A percentile compares a stretch with the other conserved stretches of the same genome.
phyloP scores from a whole-genome alignment of 2,113 vertebrate genomes.

The Triplophysa siluroides region DNA sequence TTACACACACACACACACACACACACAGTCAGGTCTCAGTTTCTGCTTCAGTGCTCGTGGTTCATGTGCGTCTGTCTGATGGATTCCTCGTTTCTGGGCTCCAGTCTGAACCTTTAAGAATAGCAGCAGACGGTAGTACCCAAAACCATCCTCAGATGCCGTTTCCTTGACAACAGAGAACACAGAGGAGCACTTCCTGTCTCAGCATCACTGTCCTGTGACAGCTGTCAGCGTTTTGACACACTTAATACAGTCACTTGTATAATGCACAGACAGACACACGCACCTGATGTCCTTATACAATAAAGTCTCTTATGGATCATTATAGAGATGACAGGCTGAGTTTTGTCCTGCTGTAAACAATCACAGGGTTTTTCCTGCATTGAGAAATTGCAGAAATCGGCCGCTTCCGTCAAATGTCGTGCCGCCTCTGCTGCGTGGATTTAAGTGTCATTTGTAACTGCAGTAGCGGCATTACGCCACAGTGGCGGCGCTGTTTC shows the following conservation, averaged over 20 bases:
- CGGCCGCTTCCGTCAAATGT: no score
- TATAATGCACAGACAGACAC: constrained; percentile 40
- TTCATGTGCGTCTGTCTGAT: constrained; percentile 28
- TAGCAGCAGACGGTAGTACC: constrained; percentile 9
- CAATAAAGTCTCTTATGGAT: constrained; percentile 42
- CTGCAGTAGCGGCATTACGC: no score
- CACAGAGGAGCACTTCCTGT: neutral
- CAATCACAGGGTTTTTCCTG: no score
- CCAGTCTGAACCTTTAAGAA: constrained; percentile 12
- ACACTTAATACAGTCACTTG: constrained; percentile 35
- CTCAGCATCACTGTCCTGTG: constrained; percentile 2
- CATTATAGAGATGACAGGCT: constrained; percentile 47
- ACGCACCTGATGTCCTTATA: neutral
- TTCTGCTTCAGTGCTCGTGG: constrained; percentile 27
- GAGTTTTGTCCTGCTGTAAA: no score
- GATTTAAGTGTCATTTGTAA: no score
- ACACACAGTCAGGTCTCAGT: neutral
- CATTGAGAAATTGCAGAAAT: no score
- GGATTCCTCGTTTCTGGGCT: constrained; percentile 39
- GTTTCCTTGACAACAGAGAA: constrained; percentile 40
- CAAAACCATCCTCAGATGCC: constrained; percentile 34
- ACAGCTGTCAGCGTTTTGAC: constrained; percentile 41
- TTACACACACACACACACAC: no score
- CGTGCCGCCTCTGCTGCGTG: no score
- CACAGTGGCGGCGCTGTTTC: no score